Percentiles rank a stretch among this genome's conserved stretches.
phyloP scores from a whole-genome alignment of 2,113 vertebrate species.

The Oncorhynchus mykiss region DNA sequence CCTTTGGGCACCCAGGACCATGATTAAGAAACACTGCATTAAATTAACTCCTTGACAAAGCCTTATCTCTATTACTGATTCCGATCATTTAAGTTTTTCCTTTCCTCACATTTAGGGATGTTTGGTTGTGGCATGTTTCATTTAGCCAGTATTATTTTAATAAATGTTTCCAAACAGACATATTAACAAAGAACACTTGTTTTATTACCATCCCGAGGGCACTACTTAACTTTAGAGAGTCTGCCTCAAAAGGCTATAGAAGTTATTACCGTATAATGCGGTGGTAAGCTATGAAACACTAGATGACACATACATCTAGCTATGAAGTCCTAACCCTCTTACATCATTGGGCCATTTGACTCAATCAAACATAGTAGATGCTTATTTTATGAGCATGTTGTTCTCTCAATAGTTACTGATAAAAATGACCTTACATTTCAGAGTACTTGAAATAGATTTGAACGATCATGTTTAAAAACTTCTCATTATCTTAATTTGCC shows the following conservation, averaged over 20 bases:
- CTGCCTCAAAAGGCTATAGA: neutral
- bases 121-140: neutral
- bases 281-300: neutral
- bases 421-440: neutral
- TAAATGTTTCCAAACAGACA: neutral
- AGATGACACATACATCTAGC: neutral
- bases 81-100: neutral
- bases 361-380: neutral
- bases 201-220: neutral
- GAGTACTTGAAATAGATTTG: neutral
- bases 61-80: neutral
- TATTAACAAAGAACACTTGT: neutral
- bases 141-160: neutral
- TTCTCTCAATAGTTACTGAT: neutral
- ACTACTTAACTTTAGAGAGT: neutral
- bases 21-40: neutral
- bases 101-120: neutral
- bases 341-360: neutral
- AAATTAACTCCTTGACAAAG: constrained; percentile 3
- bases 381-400: neutral
- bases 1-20: too few relatives aligned
- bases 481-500: neutral
- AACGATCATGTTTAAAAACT: neutral
- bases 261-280: neutral
- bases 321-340: neutral